These are phyloP conservation scores for Alloscopus bannaensis DNA, from an alignment of 2,888 invertebrate genomes.

Conservation along the genomic window DNA sequence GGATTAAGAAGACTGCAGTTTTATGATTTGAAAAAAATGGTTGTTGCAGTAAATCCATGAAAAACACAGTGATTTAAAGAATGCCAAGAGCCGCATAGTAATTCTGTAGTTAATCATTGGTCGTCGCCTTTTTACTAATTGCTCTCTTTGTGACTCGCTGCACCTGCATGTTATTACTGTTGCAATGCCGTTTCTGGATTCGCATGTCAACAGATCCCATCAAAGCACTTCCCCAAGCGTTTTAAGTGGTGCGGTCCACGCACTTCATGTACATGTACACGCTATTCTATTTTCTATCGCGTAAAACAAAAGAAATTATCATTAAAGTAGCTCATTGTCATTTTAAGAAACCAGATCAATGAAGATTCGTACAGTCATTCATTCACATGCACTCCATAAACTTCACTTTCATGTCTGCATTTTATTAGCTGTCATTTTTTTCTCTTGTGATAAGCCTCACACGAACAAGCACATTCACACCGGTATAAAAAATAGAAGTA, in stretches of 20 bases:
- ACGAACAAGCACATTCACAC: slow-evolving; percentile 25
- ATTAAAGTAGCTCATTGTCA: slow-evolving; percentile 53
- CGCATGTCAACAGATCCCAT: slow-evolving; percentile 21
- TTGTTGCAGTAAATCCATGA: slow-evolving; percentile 19
- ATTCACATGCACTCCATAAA: slow-evolving; percentile 24
- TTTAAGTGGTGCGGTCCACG: not conserved
- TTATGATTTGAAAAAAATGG: too few relatives aligned
- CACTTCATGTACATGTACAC: slow-evolving; percentile 13
- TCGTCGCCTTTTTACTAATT: slow-evolving; percentile 11
- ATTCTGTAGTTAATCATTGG: not conserved
- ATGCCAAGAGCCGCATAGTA: too few relatives aligned
- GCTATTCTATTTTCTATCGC: not conserved
- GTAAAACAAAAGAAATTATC: slow-evolving; percentile 10
- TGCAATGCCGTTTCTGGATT: slow-evolving; percentile 11
- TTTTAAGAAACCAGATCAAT: slow-evolving; percentile 47
- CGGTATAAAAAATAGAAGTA: slow-evolving; percentile 2
- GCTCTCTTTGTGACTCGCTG: too few relatives aligned
- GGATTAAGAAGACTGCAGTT: too few relatives aligned
- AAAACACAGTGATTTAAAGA: too few relatives aligned
- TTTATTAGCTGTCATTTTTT: slow-evolving; percentile 21
- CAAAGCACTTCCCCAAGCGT: not conserved
- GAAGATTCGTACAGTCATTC: slow-evolving; percentile 20
- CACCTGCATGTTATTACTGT: too few relatives aligned
- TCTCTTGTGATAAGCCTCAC: slow-evolving; percentile 3
- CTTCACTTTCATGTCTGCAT: slow-evolving; percentile 28